Evolutionary conservation across 1,140 invertebrate species (phyloP), one percentile per base, ranked within the genome.

Genomic region (Macrotrachela quadricornifera): DNA sequence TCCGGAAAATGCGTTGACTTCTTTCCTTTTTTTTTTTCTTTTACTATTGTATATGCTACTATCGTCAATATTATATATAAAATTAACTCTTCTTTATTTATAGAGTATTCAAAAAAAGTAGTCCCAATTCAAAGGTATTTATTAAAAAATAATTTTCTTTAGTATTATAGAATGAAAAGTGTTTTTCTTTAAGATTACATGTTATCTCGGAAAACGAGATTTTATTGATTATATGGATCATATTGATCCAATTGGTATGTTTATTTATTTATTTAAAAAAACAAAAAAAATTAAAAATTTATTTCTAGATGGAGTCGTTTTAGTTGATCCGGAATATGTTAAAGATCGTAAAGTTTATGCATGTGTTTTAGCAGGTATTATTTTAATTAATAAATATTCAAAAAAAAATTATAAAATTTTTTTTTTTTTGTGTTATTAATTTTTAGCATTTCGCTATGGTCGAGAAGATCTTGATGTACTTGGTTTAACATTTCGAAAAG

Each of bases 251-350:
- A 80, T 30, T 8, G 21, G 21, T 30, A 30, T 4, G 21, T 8
- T 30, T 30, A 30, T n/a, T n/a, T n/a, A n/a, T n/a, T n/a, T 30
- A 30, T 30, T 18, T 11, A 4, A 4, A 30, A 30, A 30, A 30
- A 8, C 2, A 30, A 30, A 30, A 8, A 30, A 30, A 8, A 30
- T 30, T 30, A 30, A 30, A 30, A 4, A 30, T 30, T 46, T 42
- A 55, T 62, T 71, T 69, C n/a, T 69, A 85, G 87, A 97, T 75
- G 92, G 92, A 11, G 91, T 99, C 30, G 88, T 99, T 1, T 74
- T 97, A 37, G 85, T 97, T 52, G 92, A 97, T 71, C 87, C 88
- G 1, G 91, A 97, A 58, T 97, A 95, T 70, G 79, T 96, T 10
- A 92, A 70, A 54, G 68, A 68, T 47, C 59, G 68, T 11, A 71